Evolutionary conservation across 2,888 invertebrate genomes (phyloP).

Genomic region (Catocala fraxini): DNA sequence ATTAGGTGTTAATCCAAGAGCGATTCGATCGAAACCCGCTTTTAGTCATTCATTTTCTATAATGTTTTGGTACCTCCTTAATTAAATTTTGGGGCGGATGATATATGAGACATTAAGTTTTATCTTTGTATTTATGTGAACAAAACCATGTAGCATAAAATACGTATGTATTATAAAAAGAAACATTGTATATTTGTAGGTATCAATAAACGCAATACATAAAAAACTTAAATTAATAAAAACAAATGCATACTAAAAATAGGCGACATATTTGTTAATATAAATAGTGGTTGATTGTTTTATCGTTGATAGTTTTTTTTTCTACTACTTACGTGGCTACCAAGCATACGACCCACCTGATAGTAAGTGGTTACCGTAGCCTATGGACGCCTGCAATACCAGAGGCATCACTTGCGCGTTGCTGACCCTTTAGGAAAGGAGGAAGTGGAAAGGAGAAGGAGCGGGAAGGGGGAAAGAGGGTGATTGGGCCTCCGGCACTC

Average conservation of each 20-base stretch:
- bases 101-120: slow-evolving; percentile 8
- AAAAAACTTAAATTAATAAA: neutral
- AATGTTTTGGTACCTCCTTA: slow-evolving; percentile 19
- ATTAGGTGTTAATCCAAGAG: slow-evolving; percentile 58
- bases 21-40: slow-evolving; percentile 37
- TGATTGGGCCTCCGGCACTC: no score
- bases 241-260: neutral
- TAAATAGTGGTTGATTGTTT: neutral
- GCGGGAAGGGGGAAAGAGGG: no score
- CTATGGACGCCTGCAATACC: no score
- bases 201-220: no score
- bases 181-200: no score
- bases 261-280: neutral
- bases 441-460: no score
- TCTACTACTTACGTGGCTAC: no score
- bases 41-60: slow-evolving; percentile 30
- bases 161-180: neutral
- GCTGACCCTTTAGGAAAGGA: no score
- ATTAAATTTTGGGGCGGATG: slow-evolving; percentile 5
- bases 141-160: neutral
- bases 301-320: neutral
- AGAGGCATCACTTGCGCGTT: no score
- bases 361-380: no score
- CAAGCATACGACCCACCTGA: no score
- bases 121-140: neutral